A percentile compares a stretch with the other conserved stretches of the same genome.
Conservation (phyloP, 2,113 vertebrate species). For the Apteryx owenii region DNA sequence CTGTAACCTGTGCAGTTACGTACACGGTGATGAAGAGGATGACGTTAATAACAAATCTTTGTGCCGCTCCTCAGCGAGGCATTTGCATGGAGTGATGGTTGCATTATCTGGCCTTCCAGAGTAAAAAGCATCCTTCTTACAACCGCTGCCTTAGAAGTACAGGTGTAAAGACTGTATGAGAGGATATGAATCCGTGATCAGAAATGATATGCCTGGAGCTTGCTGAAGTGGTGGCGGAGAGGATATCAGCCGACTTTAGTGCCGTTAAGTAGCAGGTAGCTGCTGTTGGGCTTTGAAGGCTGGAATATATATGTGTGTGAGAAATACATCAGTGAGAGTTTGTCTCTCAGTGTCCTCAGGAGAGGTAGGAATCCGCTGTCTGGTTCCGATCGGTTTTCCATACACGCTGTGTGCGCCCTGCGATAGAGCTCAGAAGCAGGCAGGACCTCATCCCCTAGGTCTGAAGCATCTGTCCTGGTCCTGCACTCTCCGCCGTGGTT, state of each 20-base stretch:
- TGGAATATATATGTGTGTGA: neutral
- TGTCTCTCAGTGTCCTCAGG: neutral
- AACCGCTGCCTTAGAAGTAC: neutral
- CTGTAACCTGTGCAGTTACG: neutral
- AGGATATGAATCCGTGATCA: accelerated
- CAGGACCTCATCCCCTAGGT: neutral
- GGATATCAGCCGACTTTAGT: neutral
- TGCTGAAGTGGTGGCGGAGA: neutral
- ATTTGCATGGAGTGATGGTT: neutral
- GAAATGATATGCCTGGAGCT: neutral
- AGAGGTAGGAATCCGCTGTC: neutral
- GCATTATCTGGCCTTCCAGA: neutral
- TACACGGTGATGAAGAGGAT: neutral
- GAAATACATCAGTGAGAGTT: neutral
- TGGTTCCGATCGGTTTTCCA: neutral
- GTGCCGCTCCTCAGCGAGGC: neutral
- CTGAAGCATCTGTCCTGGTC: neutral
- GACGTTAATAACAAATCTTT: neutral
- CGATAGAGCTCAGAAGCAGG: neutral
- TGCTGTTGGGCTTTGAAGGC: neutral
- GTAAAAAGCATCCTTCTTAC: neutral
- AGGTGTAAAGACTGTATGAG: accelerated
- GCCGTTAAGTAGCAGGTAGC: neutral
- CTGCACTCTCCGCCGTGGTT: neutral
- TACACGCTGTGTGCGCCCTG: neutral